A percentile compares a stretch with the other conserved stretches of the same genome.
Conservation (phyloP, 2,113 vertebrate genomes). For the Varanus salvator region DNA sequence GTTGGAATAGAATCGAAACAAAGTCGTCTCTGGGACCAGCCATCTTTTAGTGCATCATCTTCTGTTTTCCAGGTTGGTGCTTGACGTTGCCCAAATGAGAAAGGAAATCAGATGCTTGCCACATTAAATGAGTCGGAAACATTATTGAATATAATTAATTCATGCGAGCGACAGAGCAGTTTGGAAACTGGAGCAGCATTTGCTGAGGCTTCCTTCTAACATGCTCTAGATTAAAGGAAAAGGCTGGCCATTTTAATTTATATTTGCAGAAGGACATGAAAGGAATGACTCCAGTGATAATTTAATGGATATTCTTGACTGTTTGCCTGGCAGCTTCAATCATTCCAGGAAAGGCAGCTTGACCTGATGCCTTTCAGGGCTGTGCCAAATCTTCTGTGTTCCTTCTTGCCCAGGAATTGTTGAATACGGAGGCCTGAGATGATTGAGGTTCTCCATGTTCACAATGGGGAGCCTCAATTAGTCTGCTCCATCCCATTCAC, state of each 20-base stretch:
- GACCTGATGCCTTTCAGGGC: not conserved
- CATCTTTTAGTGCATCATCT: not conserved
- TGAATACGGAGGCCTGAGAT: no score
- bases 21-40: not conserved
- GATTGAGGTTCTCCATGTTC: no score
- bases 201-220: not conserved
- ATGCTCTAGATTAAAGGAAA: conserved; percentile 2
- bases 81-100: not conserved
- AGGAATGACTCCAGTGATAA: not conserved
- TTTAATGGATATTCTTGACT: conserved; percentile 2
- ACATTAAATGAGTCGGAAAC: not conserved
- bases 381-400: not conserved
- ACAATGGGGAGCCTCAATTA: no score
- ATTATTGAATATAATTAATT: conserved; percentile 21
- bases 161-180: not conserved
- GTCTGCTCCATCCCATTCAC: no score
- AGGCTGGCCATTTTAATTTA: not conserved
- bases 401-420: no score
- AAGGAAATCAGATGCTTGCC: not conserved
- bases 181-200: not conserved
- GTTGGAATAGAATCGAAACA: not conserved
- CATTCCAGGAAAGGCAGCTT: not conserved
- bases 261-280: not conserved
- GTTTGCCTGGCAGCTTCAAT: not conserved
- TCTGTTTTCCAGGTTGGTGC: not conserved